Conservation (phyloP, 2,888 invertebrate genomes). For the Pandemis cinnamomeana region DNA sequence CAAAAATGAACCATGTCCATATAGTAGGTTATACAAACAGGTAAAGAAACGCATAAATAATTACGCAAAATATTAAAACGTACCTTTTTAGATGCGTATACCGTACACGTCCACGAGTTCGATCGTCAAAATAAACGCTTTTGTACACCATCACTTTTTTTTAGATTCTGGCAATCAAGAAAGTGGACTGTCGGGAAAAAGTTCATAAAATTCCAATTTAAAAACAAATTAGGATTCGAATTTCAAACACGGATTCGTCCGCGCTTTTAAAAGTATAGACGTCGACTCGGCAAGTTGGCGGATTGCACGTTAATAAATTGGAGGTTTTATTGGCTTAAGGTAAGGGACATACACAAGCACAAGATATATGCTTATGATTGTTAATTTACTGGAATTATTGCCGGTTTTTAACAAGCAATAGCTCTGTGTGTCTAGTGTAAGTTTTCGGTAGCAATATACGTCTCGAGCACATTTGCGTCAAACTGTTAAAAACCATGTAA, state of each 20-base stretch:
- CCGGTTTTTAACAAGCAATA: not conserved
- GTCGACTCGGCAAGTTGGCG: slow-evolving; percentile 21
- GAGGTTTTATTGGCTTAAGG: slow-evolving; percentile 10
- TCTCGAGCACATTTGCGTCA: too few relatives aligned
- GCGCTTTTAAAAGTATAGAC: slow-evolving; percentile 16
- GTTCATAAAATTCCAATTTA: not conserved
- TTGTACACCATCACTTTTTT: slow-evolving; percentile 47
- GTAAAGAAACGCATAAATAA: not conserved
- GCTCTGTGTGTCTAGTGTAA: not conserved
- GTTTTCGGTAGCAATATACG: too few relatives aligned
- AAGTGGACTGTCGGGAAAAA: not conserved
- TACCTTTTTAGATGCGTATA: slow-evolving; percentile 29
- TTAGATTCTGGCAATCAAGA: slow-evolving; percentile 1
- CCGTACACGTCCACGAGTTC: slow-evolving; percentile 42
- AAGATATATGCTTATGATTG: not conserved
- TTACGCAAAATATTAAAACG: not conserved
- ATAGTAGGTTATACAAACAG: too few relatives aligned
- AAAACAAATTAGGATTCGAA: slow-evolving; percentile 8
- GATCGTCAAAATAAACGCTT: slow-evolving; percentile 52
- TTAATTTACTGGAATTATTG: not conserved
- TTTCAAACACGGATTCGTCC: slow-evolving; percentile 22
- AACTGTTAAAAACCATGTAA: too few relatives aligned
- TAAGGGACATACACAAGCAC: slow-evolving; percentile 9
- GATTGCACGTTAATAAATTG: slow-evolving; percentile 23
- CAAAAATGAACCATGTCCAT: too few relatives aligned